Evolutionary conservation across 2,888 invertebrate species (phyloP).

Genomic region (Phortica magna): DNA sequence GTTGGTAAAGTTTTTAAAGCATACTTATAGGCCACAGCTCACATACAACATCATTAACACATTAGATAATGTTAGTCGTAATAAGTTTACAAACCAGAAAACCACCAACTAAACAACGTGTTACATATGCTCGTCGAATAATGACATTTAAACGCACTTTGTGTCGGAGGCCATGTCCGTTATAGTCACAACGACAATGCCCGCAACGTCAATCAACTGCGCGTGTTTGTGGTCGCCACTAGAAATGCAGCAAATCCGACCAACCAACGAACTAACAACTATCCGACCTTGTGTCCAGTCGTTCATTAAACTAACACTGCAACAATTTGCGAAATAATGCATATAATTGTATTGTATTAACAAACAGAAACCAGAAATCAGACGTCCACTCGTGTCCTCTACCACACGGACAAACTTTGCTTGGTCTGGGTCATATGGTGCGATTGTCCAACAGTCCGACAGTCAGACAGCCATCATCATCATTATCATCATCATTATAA

Average conservation of each 20-base stretch:
- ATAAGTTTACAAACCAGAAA: background rate
- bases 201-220: slow-evolving; percentile 17
- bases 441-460: background rate
- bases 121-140: slow-evolving; percentile 9
- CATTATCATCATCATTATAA: background rate
- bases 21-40: background rate
- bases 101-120: background rate
- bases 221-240: background rate
- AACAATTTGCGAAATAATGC: slow-evolving; percentile 15
- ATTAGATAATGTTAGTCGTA: background rate
- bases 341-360: slow-evolving; percentile 24
- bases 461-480: background rate
- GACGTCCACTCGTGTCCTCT: background rate
- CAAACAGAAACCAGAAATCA: slow-evolving; percentile 8
- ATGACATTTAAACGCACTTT: background rate
- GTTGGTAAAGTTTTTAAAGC: too few species aligned
- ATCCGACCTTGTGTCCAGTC: background rate
- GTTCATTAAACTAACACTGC: background rate
- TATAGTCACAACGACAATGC: background rate
- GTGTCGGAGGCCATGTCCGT: background rate
- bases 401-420: slow-evolving; percentile 13
- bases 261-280: background rate
- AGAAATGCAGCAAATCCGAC: background rate
- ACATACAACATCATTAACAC: slow-evolving; percentile 12
- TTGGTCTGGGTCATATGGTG: background rate